phyloP scores from a whole-genome alignment of 1,140 invertebrate genomes.

The Tyrophagus putrescentiae region DNA sequence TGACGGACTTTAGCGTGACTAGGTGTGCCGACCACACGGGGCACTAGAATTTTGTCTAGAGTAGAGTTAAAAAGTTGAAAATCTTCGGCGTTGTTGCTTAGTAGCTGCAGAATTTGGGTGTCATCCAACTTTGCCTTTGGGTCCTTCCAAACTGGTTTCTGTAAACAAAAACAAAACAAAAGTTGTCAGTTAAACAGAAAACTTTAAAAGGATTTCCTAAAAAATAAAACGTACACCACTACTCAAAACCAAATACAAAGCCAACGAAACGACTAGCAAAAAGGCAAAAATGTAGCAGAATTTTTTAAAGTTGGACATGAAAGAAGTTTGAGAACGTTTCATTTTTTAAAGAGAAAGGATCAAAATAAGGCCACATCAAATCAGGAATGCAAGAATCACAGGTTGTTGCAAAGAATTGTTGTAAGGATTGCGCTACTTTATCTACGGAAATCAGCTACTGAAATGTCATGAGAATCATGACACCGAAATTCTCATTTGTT shows the following conservation, averaged over 20 bases:
- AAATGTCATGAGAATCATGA: too few relatives aligned
- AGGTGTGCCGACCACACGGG: conserved; percentile 20
- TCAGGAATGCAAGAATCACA: too few relatives aligned
- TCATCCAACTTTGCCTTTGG: background rate
- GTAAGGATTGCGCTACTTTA: too few relatives aligned
- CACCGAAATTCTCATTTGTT: too few relatives aligned
- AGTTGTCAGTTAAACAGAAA: background rate
- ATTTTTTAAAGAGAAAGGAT: too few relatives aligned
- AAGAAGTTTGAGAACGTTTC: background rate
- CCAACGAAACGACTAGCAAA: background rate
- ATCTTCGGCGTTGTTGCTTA: background rate
- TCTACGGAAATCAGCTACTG: too few relatives aligned
- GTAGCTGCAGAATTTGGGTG: background rate
- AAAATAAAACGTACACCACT: background rate
- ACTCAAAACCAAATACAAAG: background rate
- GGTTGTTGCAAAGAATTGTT: too few relatives aligned
- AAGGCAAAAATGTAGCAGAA: background rate
- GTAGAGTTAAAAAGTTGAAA: conserved; percentile 20
- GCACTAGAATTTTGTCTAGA: conserved; percentile 14
- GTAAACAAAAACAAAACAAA: background rate
- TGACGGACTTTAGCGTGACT: conserved; percentile 11
- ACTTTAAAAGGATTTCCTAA: conserved; percentile 2
- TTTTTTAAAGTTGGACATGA: background rate
- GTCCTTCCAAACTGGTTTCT: background rate
- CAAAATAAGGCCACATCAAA: too few relatives aligned